phyloP scores from a whole-genome alignment of 2,113 vertebrate genomes.

The Vombatus ursinus region DNA sequence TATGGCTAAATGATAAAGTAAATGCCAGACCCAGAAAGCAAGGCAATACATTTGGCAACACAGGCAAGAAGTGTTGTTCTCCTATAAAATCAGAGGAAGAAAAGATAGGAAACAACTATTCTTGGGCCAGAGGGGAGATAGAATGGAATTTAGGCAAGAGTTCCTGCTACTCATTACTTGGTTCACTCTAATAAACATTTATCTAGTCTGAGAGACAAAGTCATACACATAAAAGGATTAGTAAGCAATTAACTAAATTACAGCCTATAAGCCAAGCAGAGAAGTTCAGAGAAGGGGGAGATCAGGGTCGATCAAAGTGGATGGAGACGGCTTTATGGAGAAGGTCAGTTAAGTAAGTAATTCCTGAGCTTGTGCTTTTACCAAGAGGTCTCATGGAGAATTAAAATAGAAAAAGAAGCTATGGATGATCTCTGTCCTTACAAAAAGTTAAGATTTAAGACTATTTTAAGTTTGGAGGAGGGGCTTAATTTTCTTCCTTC shows the following conservation, averaged over 20 bases:
- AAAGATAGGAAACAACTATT: not conserved
- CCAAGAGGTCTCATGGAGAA: not conserved
- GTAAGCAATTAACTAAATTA: not conserved
- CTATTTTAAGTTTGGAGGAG: not conserved
- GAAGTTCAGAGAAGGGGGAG: not conserved
- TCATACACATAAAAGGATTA: not conserved
- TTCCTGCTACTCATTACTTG: not conserved
- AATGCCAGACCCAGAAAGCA: not conserved
- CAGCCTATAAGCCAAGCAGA: not conserved
- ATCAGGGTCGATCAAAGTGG: not conserved
- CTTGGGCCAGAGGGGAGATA: not conserved
- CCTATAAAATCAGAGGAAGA: not conserved
- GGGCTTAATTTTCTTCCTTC: not conserved
- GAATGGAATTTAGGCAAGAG: not conserved
- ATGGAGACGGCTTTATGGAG: not conserved
- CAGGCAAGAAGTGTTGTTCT: not conserved
- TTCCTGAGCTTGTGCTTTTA: not conserved
- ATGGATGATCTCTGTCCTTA: not conserved
- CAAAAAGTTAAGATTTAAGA: not conserved
- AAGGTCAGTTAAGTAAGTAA: not conserved
- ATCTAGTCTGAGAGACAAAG: not conserved
- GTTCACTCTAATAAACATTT: not conserved
- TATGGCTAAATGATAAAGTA: not conserved
- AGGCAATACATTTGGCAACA: not conserved
- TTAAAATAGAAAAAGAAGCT: not conserved